Conservation (phyloP, 2,113 vertebrate genomes). For the Asarcornis scutulata region DNA sequence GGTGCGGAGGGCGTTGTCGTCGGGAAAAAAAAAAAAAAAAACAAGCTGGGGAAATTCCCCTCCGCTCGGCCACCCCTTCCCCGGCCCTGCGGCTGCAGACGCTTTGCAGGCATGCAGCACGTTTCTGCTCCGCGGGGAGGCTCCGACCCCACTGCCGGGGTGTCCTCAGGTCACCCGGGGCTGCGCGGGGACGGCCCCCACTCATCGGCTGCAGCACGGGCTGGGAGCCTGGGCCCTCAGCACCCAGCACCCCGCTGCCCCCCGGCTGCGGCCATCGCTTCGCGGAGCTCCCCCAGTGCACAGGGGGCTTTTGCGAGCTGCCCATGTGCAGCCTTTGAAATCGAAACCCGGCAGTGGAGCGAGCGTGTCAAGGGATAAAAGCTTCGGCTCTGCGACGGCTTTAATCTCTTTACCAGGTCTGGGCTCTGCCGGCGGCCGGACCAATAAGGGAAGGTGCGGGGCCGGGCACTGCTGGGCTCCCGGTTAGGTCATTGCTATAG, state of each 20-base stretch:
- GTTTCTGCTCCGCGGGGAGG: neutral
- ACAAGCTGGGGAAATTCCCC: conserved; percentile 59
- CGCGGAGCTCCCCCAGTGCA: neutral
- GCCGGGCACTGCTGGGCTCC: neutral
- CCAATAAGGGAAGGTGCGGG: neutral
- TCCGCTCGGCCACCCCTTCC: conserved; percentile 20
- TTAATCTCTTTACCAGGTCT: neutral
- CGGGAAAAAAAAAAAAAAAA: neutral
- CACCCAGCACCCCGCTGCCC: neutral
- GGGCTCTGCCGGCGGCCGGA: neutral
- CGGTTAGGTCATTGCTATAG: conserved; percentile 56
- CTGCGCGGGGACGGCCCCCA: neutral
- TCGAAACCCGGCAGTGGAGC: conserved; percentile 25
- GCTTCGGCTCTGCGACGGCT: neutral
- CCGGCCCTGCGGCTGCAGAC: neutral
- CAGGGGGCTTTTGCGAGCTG: neutral
- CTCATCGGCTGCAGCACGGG: neutral
- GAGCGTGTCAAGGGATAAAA: neutral
- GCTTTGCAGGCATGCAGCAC: neutral
- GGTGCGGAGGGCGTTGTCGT: conserved; percentile 19
- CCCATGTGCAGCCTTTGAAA: conserved; percentile 16
- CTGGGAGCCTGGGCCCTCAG: neutral
- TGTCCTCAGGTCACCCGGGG: conserved; percentile 51
- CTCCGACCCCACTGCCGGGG: neutral
- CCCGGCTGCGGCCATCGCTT: neutral